These are phyloP conservation scores for Esox masquinongy DNA, from an alignment of 2,797 vertebrate genomes.

Conservation along the genomic window DNA sequence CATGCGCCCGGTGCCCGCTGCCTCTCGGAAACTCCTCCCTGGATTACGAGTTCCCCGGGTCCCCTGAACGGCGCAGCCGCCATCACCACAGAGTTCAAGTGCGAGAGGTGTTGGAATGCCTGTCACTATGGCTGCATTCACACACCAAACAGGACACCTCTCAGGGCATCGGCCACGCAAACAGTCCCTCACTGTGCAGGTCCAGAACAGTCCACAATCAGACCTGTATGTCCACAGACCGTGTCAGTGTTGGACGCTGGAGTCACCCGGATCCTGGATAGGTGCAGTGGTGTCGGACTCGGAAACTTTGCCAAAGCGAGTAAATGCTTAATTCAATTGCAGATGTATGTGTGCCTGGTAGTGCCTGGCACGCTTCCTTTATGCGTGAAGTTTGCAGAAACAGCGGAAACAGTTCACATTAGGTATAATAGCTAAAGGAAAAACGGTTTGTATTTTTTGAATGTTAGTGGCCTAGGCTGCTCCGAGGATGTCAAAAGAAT, in stretches of 20 bases:
- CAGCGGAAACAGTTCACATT: background rate
- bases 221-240: background rate
- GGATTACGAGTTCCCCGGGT: background rate
- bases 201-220: slow-evolving; percentile 12
- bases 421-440: background rate
- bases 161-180: slow-evolving; percentile 12
- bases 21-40: background rate
- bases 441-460: background rate
- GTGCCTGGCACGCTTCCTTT: background rate
- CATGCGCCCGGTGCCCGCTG: background rate
- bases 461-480: background rate
- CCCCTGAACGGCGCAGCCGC: background rate
- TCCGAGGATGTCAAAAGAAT: background rate
- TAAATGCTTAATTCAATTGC: background rate
- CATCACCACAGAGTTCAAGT: background rate
- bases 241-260: background rate
- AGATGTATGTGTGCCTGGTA: background rate
- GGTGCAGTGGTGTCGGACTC: background rate
- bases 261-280: background rate
- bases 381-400: background rate
- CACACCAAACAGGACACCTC: slow-evolving; percentile 4
- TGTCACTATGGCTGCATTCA: slow-evolving; percentile 6
- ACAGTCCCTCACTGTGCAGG: slow-evolving; percentile 25
- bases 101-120: slow-evolving; percentile 41
- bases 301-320: background rate